Conservation (phyloP, 2,888 invertebrate genomes). For the Ophion obscuratus region DNA sequence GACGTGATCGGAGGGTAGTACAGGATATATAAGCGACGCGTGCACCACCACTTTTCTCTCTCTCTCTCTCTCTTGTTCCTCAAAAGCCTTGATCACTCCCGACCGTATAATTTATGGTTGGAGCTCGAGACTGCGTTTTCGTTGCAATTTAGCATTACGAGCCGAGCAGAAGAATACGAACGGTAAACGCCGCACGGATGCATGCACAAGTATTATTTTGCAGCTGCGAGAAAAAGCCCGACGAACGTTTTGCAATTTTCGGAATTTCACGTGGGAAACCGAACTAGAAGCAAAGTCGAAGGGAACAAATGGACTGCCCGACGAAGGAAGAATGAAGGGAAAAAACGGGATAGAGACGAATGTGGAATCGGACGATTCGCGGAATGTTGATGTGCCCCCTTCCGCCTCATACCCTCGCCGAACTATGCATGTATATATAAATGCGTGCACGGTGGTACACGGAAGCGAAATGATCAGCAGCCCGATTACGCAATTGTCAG, state of each 20-base stretch:
- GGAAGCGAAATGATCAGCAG: constrained; percentile 51
- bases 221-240: too few species aligned
- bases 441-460: too few species aligned
- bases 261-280: too few species aligned
- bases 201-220: too few species aligned
- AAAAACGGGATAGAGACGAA: neutral
- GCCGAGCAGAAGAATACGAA: constrained; percentile 1
- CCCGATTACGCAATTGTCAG: constrained; percentile 56
- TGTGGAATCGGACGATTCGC: constrained; percentile 9
- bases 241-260: too few species aligned
- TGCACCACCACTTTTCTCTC: neutral
- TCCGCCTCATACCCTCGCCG: neutral
- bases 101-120: constrained; percentile 38
- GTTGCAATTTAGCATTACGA: constrained; percentile 14
- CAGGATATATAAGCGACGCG: neutral
- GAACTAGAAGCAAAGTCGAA: neutral
- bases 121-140: constrained; percentile 11
- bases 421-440: neutral
- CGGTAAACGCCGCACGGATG: too few species aligned
- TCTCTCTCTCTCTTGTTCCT: neutral
- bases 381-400: neutral
- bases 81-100: neutral
- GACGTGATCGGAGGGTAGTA: constrained; percentile 33
- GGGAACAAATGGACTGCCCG: neutral
- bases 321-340: neutral